Evolutionary conservation across 1,140 invertebrate species (phyloP).

Genomic region (Apis dorsata): DNA sequence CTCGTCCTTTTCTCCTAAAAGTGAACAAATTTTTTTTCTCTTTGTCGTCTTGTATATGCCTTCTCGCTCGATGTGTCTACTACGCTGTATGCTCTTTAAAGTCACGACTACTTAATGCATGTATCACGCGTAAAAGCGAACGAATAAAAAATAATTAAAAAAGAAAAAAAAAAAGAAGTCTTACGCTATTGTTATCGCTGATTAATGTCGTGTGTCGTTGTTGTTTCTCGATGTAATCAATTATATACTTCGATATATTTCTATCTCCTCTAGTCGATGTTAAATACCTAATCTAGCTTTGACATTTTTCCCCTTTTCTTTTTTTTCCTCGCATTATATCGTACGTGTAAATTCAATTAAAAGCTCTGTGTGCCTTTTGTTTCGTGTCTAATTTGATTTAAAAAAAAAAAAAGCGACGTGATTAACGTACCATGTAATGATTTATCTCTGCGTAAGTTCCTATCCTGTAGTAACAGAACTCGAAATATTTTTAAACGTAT

Average conservation of each 20-base stretch:
- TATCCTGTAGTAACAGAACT: too few species aligned
- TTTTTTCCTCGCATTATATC: not conserved
- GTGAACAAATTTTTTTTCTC: conserved; percentile 41
- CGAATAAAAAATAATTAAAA: not conserved
- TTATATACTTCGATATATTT: conserved; percentile 39
- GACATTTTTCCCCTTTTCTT: not conserved
- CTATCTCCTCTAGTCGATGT: conserved; percentile 31
- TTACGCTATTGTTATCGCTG: conserved; percentile 70
- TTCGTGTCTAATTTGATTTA: conserved; percentile 1
- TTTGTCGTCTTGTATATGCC: conserved; percentile 15
- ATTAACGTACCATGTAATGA: too few species aligned
- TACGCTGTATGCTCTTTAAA: conserved; percentile 42
- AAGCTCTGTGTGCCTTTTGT: conserved; percentile 4
- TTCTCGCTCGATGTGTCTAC: conserved; percentile 22
- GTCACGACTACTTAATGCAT: conserved; percentile 40
- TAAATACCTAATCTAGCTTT: not conserved
- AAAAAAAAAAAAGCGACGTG: too few species aligned
- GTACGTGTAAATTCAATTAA: conserved; percentile 21
- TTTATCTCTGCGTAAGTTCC: too few species aligned
- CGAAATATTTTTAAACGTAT: too few species aligned
- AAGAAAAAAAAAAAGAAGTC: conserved; percentile 14
- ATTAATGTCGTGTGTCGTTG: conserved; percentile 79
- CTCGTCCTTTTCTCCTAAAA: conserved; percentile 16
- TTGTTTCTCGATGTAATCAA: conserved; percentile 78
- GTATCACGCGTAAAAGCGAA: not conserved